phyloP scores from a whole-genome alignment of 2,797 vertebrate genomes.

The Pangasius sanitwongsei region DNA sequence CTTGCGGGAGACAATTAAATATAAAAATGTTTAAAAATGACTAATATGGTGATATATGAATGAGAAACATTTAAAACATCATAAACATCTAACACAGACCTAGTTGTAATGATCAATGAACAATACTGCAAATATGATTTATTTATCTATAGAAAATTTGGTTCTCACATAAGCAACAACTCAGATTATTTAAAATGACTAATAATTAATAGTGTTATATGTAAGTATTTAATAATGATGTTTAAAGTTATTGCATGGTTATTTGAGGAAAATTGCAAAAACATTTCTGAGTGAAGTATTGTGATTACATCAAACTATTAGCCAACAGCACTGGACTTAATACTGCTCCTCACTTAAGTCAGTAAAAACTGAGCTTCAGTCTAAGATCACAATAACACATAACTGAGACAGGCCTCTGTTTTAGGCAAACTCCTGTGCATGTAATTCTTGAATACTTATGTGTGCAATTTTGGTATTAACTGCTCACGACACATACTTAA shows the following conservation, averaged over 20 bases:
- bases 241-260: neutral
- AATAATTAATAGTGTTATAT: neutral
- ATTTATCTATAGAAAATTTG: neutral
- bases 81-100: neutral
- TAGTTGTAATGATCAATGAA: neutral
- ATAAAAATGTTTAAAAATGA: neutral
- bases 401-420: neutral
- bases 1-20: neutral
- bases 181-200: neutral
- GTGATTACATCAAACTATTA: neutral
- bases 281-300: neutral
- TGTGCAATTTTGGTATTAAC: neutral
- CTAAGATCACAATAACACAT: neutral
- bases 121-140: neutral
- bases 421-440: neutral
- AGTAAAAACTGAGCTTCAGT: neutral
- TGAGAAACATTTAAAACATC: neutral
- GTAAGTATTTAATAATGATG: neutral
- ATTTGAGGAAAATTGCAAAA: neutral
- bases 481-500: neutral
- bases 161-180: neutral
- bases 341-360: neutral
- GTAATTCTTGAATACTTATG: neutral
- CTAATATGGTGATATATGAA: neutral
- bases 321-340: neutral